These are phyloP conservation scores for Gortyna flavago DNA, from an alignment of 2,888 invertebrate genomes.

Conservation along the genomic window DNA sequence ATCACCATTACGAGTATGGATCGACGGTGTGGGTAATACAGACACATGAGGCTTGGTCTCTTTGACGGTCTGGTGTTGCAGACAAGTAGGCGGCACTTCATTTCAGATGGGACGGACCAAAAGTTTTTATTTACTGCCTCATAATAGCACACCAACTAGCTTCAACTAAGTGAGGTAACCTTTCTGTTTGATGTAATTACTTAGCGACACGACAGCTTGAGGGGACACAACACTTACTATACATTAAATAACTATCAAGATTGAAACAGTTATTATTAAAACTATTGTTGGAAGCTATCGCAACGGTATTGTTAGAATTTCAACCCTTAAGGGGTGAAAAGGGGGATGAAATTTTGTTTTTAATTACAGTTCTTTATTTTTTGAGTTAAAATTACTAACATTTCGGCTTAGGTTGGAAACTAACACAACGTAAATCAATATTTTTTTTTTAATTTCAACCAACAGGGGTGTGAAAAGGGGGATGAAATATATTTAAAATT, in stretches of 20 bases:
- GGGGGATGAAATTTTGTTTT: no score
- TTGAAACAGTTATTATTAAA: constrained; percentile 10
- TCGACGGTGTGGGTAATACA: not conserved
- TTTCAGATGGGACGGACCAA: not conserved
- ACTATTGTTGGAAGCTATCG: no score
- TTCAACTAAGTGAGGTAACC: not conserved
- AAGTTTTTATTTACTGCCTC: constrained; percentile 1
- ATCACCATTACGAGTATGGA: not conserved
- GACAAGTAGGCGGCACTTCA: not conserved
- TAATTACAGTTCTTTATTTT: no score
- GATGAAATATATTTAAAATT: no score
- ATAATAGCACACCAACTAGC: not conserved
- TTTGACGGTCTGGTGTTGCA: not conserved
- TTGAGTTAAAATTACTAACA: no score
- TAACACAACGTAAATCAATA: no score
- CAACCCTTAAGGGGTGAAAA: no score
- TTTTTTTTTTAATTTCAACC: no score
- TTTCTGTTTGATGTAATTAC: constrained; percentile 24
- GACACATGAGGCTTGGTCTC: not conserved
- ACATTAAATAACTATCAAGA: constrained; percentile 30
- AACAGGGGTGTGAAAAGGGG: no score
- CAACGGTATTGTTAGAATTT: no score
- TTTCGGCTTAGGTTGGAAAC: no score
- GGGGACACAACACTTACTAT: constrained; percentile 18
- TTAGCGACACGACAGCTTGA: not conserved